These are phyloP conservation scores for Pygmarrhopalites habei DNA, from an alignment of 1,140 invertebrate genomes.

Conservation along the genomic window DNA sequence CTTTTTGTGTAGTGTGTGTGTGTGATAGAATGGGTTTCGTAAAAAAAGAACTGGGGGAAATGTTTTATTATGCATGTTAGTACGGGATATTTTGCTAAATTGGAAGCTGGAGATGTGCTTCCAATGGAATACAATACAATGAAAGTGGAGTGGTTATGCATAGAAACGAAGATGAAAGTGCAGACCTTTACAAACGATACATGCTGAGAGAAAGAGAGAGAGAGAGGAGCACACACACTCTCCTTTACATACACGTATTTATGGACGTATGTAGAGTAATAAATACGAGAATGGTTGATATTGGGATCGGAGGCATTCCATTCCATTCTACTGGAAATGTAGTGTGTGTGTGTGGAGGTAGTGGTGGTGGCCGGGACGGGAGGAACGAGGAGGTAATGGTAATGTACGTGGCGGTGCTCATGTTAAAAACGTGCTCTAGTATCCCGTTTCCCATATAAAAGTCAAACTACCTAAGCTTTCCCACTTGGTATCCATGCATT, in stretches of 20 bases:
- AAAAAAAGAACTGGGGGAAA: neutral
- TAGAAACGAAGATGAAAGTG: conserved; percentile 7
- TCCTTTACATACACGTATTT: neutral
- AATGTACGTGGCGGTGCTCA: conserved; percentile 2
- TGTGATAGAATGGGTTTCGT: too few species aligned
- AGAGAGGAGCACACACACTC: neutral
- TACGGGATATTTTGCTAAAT: conserved; percentile 6
- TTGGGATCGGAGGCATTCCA: neutral
- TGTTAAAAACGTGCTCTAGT: neutral
- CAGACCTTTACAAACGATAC: neutral
- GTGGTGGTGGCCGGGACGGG: too few species aligned
- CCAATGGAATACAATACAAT: too few species aligned
- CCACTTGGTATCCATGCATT: too few species aligned
- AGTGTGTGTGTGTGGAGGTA: too few species aligned
- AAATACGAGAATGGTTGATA: neutral
- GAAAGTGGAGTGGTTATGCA: neutral
- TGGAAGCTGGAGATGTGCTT: conserved; percentile 2
- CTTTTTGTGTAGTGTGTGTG: too few species aligned
- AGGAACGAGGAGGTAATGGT: neutral
- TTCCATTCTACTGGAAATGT: neutral
- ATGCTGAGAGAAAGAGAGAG: neutral
- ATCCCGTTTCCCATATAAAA: neutral
- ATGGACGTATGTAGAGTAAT: neutral
- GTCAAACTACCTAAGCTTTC: too few species aligned
- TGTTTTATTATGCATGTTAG: conserved; percentile 6